Percentiles rank a stretch among this genome's conserved stretches.
These are phyloP conservation scores for Plutella xylostella DNA, from an alignment of 2,888 invertebrate genomes.

Conservation along the genomic window DNA sequence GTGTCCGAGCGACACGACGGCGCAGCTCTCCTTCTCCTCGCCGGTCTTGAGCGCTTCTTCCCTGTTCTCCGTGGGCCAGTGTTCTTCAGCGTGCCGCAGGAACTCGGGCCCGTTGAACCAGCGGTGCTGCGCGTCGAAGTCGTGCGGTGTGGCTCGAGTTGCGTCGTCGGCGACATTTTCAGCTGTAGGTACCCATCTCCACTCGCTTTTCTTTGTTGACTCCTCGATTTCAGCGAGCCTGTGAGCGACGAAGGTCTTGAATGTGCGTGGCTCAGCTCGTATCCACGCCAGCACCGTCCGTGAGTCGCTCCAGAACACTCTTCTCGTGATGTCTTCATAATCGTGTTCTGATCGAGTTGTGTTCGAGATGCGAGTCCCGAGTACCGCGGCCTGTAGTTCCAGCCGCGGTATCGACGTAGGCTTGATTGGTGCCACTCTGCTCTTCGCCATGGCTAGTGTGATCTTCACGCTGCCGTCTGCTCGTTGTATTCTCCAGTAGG, in stretches of 20 bases:
- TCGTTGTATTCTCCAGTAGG: background rate
- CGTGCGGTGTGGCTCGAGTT: background rate
- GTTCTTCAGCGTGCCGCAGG: background rate
- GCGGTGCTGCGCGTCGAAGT: background rate
- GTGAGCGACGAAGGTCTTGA: conserved; percentile 8
- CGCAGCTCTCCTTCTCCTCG: background rate
- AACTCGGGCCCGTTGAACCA: conserved; percentile 9
- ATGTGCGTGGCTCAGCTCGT: conserved; percentile 1
- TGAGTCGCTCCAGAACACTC: background rate
- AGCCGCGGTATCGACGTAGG: conserved; percentile 2
- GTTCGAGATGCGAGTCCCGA: conserved; percentile 2
- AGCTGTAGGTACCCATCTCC: conserved; percentile 16
- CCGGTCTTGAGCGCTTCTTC: background rate
- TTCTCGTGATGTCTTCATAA: too few species aligned
- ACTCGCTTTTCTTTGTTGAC: conserved; percentile 1
- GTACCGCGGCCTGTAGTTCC: conserved; percentile 8
- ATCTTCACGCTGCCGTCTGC: background rate
- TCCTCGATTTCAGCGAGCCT: conserved; percentile 9
- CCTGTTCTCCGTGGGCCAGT: conserved; percentile 5
- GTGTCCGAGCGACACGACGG: background rate
- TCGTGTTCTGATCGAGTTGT: background rate
- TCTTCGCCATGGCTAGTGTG: background rate
- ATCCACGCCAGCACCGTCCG: conserved; percentile 4
- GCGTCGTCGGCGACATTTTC: background rate
- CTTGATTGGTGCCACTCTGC: conserved; percentile 6